Percentiles rank a stretch among this genome's conserved stretches.
phyloP scores from a whole-genome alignment of 2,888 invertebrate genomes.

The Ellobium chinense region DNA sequence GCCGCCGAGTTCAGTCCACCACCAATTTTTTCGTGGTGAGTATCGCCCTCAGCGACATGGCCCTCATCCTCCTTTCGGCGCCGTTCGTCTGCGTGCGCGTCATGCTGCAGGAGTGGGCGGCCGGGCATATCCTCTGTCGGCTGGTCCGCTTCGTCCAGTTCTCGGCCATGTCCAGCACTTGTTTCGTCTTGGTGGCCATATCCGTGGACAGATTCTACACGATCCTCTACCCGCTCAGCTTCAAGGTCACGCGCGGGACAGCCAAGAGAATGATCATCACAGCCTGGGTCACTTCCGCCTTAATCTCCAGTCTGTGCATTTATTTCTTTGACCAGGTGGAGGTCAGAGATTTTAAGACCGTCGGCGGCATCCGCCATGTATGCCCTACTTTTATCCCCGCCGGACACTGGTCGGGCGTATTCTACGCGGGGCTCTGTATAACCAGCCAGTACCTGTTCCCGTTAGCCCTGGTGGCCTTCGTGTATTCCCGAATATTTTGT shows the following conservation, averaged over 20 bases:
- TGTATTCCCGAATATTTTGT: slow-evolving; percentile 64
- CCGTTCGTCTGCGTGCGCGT: slow-evolving; percentile 65
- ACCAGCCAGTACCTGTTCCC: slow-evolving; percentile 64
- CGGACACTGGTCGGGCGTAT: slow-evolving; percentile 53
- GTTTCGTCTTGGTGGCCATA: slow-evolving; percentile 69
- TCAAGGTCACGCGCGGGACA: slow-evolving; percentile 73
- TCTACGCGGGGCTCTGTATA: slow-evolving; percentile 59
- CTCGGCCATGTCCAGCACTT: slow-evolving; percentile 57
- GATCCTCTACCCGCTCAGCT: slow-evolving; percentile 76
- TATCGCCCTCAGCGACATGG: slow-evolving; percentile 68
- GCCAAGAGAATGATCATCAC: slow-evolving; percentile 71
- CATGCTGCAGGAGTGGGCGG: slow-evolving; percentile 60
- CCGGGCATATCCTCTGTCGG: slow-evolving; percentile 68
- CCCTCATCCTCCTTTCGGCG: slow-evolving; percentile 59
- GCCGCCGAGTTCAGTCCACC: slow-evolving; percentile 77
- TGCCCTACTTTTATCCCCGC: slow-evolving; percentile 63
- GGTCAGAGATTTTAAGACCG: neutral
- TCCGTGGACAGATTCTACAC: slow-evolving; percentile 76
- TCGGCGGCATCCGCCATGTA: neutral
- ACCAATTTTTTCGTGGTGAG: slow-evolving; percentile 77
- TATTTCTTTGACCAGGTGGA: slow-evolving; percentile 63
- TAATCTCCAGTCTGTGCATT: slow-evolving; percentile 61
- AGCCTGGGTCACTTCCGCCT: slow-evolving; percentile 60
- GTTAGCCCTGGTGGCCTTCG: slow-evolving; percentile 53
- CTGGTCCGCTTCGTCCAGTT: slow-evolving; percentile 66